These are phyloP conservation scores for Monodelphis domestica DNA, from an alignment of 2,797 vertebrate species.

Conservation along the genomic window DNA sequence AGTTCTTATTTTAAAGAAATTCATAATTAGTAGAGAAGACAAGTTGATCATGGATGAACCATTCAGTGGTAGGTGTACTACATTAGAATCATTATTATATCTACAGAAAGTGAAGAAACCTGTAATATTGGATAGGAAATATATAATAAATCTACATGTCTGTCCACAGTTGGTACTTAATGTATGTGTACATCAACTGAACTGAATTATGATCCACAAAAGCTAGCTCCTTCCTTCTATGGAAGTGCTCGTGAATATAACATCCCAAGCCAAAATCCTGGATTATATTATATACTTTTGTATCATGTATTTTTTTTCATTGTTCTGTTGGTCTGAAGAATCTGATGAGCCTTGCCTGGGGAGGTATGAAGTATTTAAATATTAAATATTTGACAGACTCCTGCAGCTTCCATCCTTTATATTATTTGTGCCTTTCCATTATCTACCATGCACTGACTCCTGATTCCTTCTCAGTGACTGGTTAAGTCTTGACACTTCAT, in stretches of 20 bases:
- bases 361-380: too few relatives aligned
- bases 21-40: neutral
- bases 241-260: neutral
- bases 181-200: neutral
- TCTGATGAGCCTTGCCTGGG: neutral
- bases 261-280: neutral
- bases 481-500: neutral
- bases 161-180: neutral
- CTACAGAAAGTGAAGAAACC: neutral
- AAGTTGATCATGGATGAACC: neutral
- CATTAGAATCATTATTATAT: neutral
- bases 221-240: neutral
- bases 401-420: neutral
- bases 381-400: neutral
- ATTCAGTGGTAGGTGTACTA: neutral
- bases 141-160: neutral
- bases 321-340: neutral
- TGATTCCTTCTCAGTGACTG: neutral
- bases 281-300: neutral
- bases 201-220: neutral
- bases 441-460: neutral
- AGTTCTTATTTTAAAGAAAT: neutral
- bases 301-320: neutral
- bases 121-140: neutral
- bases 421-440: neutral